Conservation (phyloP, 2,888 invertebrate species). For the Ptychoptera albimana region DNA sequence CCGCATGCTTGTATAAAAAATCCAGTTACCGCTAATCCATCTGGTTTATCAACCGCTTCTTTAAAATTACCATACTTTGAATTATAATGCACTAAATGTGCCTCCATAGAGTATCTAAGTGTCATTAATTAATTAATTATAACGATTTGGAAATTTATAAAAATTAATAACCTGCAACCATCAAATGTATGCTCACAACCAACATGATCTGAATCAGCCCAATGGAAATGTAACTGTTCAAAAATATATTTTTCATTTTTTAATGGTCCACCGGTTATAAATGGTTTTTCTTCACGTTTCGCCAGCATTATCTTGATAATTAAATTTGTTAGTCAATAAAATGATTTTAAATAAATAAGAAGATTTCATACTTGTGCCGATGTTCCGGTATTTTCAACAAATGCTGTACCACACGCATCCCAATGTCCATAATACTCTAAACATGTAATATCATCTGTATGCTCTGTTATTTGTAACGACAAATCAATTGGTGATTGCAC, state of each 20-base stretch:
- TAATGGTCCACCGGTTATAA: constrained; percentile 46
- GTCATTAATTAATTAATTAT: not conserved
- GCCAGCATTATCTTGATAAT: constrained; percentile 32
- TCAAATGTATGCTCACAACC: constrained; percentile 69
- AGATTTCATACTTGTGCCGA: constrained; percentile 34
- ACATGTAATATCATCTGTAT: constrained; percentile 29
- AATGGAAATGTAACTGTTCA: constrained; percentile 69
- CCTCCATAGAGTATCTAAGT: constrained; percentile 54
- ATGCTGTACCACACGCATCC: constrained; percentile 29
- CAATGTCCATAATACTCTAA: constrained; percentile 31
- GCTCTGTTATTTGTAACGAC: constrained; percentile 28
- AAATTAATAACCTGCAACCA: constrained; percentile 24
- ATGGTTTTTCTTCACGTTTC: constrained; percentile 37
- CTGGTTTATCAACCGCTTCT: constrained; percentile 47
- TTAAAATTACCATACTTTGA: constrained; percentile 47
- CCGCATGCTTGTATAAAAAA: constrained; percentile 46
- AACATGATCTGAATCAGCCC: constrained; percentile 56
- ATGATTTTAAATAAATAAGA: not conserved
- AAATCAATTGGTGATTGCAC: constrained; percentile 31
- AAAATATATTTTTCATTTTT: constrained; percentile 48
- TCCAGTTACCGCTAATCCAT: constrained; percentile 54
- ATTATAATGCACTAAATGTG: constrained; percentile 66
- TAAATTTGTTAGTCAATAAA: constrained; percentile 15
- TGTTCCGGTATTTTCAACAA: constrained; percentile 28
- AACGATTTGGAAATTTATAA: not conserved